These are phyloP conservation scores for Aleiodes leptofemur DNA, from an alignment of 2,888 invertebrate species.

Conservation along the genomic window DNA sequence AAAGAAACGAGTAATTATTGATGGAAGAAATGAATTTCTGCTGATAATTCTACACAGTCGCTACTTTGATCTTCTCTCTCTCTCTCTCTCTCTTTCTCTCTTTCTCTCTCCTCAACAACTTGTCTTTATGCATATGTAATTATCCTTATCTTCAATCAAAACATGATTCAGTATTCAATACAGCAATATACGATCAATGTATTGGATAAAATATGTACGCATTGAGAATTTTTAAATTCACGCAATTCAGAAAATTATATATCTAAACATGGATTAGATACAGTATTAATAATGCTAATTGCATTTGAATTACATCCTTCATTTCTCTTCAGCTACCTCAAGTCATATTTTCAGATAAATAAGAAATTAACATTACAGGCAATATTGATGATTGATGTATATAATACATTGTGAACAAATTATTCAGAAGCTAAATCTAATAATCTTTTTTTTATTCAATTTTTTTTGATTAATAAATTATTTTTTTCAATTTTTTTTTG, in stretches of 20 bases:
- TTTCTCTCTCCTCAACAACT: slow-evolving; percentile 8
- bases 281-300: slow-evolving; percentile 4
- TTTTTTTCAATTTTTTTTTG: no score
- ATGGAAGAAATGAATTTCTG: neutral
- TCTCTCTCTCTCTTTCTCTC: slow-evolving; percentile 1
- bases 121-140: slow-evolving; percentile 43
- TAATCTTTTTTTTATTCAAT: no score
- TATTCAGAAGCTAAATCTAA: slow-evolving; percentile 24
- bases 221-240: neutral
- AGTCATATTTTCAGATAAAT: neutral
- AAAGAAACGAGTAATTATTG: no score
- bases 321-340: neutral
- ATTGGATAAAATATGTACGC: neutral
- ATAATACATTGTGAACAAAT: neutral
- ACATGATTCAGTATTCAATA: slow-evolving; percentile 41
- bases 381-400: no score
- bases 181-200: slow-evolving; percentile 32
- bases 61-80: slow-evolving; percentile 31
- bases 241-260: slow-evolving; percentile 20
- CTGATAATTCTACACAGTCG: slow-evolving; percentile 24
- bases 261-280: neutral
- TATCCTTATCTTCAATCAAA: slow-evolving; percentile 44
- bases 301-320: neutral
- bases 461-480: no score
- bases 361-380: no score